Conservation (phyloP, 2,797 vertebrate species). For the Acanthopagrus latus region DNA sequence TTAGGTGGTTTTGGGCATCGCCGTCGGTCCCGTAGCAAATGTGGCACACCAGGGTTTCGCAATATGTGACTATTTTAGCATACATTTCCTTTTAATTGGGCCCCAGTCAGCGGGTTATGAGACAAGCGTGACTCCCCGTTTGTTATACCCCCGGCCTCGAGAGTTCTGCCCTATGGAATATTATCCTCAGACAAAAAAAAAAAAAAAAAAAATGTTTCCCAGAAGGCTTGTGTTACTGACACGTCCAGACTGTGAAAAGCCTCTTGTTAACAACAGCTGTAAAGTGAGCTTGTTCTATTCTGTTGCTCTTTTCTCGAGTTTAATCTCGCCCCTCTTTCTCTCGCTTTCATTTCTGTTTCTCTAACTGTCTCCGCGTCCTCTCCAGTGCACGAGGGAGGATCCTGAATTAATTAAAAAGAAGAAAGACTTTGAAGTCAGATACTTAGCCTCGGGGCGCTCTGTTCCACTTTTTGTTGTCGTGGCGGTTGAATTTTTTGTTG, state of each 20-base stretch:
- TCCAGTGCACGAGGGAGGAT: conserved; percentile 46
- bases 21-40: conserved; percentile 50
- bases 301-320: conserved; percentile 62
- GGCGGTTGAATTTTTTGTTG: conserved; percentile 45
- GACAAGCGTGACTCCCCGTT: conserved; percentile 62
- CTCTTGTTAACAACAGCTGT: conserved; percentile 79
- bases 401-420: conserved; percentile 69
- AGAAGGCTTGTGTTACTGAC: conserved; percentile 82
- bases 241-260: conserved; percentile 73
- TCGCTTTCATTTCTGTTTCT: conserved; percentile 66
- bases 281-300: conserved; percentile 74
- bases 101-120: conserved; percentile 51
- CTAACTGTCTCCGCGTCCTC: conserved; percentile 43
- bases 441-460: conserved; percentile 55
- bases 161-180: conserved; percentile 75
- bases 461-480: conserved; percentile 51
- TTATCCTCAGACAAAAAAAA: conserved; percentile 70
- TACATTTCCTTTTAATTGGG: conserved; percentile 64
- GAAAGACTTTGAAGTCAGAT: conserved; percentile 73
- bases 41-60: not conserved
- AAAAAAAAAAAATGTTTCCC: conserved; percentile 72
- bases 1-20: conserved; percentile 40
- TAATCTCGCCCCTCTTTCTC: conserved; percentile 61
- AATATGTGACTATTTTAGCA: not conserved
- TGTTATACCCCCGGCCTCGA: conserved; percentile 59